Base-by-base conservation (phyloP, 2,888 invertebrate genomes). In the Drosophila buzzatii region DNA sequence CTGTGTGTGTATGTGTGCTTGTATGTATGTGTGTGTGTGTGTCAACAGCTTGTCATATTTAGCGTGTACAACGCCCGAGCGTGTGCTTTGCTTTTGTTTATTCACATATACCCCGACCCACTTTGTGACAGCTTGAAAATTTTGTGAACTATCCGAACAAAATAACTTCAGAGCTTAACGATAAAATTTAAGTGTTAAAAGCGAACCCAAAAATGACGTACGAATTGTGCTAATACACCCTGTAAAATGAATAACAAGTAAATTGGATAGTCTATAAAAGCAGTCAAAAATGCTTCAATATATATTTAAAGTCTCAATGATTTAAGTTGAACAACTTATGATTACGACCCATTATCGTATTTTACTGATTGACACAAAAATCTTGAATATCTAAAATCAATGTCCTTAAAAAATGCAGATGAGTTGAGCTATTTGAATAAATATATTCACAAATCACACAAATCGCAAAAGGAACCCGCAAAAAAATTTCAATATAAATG, bases 381-480 rank as follows among this genome's bases (percentile, higher is more conserved):
- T 49, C 37, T 35, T 45, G 16, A 42, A 49, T 61, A 59, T 55
- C 42, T 41, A 20, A 79, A 82, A 70, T 82, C 82, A 87, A 86
- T 70, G 85, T 51, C 33, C 51, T 37, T 23, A 16, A n/a, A 69
- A 74, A 64, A 74, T 76, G 71, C 35, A 70, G 35, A 70, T 76
- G 58, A 62, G 41, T 33, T 14, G 23, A 35, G 31, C 71, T 58
- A 78, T 83, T 86, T 72, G 73, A 73, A 86, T 85, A 83, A 85
- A 88, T 84, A 73, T 75, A 78, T 86, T 74, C 84, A 73, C 70
- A 86, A 84, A 89, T 86, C 81, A 81, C 69, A 66, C 68, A 59
- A 77, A 52, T 74, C 79, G 58, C 45, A 45, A 31, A 76, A 53
- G 51, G 62, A 53, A 55, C 44, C 45, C 18, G 18, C 41, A 61